phyloP scores from a whole-genome alignment of 2,888 invertebrate species.

The Drosophila rellima region DNA sequence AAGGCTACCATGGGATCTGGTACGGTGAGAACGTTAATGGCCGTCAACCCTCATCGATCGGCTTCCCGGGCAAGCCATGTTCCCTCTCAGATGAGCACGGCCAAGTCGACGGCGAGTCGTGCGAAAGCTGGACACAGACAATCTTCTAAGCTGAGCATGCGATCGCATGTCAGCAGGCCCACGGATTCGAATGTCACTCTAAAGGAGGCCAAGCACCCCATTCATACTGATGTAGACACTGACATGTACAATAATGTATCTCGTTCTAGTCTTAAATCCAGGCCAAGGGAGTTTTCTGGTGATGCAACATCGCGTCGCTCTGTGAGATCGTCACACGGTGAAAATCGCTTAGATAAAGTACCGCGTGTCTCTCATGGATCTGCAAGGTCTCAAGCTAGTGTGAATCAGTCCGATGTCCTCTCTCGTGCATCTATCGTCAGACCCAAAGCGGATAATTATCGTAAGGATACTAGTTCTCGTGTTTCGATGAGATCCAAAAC shows the following conservation, averaged over 20 bases:
- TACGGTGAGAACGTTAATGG: constrained; percentile 43
- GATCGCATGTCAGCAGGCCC: neutral
- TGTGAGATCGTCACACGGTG: neutral
- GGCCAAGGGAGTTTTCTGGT: neutral
- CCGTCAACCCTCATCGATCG: constrained; percentile 19
- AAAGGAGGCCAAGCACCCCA: neutral
- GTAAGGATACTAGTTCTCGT: constrained; percentile 9
- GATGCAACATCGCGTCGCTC: constrained; percentile 10
- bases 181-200: constrained; percentile 18
- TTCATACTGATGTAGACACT: neutral
- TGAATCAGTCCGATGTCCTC: neutral
- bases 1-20: neutral
- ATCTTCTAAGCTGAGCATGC: constrained; percentile 2
- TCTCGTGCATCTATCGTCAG: neutral
- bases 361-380: constrained; percentile 12
- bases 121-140: neutral
- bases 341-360: neutral
- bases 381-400: neutral
- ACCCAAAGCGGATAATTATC: neutral
- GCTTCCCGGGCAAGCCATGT: constrained; percentile 28
- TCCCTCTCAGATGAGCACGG: neutral
- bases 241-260: constrained; percentile 13
- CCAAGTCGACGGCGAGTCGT: neutral
- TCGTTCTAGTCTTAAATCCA: neutral
- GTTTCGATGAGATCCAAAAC: constrained; percentile 21